Conservation (phyloP, 1,140 invertebrate species). For the Drosophila lacertosa region DNA sequence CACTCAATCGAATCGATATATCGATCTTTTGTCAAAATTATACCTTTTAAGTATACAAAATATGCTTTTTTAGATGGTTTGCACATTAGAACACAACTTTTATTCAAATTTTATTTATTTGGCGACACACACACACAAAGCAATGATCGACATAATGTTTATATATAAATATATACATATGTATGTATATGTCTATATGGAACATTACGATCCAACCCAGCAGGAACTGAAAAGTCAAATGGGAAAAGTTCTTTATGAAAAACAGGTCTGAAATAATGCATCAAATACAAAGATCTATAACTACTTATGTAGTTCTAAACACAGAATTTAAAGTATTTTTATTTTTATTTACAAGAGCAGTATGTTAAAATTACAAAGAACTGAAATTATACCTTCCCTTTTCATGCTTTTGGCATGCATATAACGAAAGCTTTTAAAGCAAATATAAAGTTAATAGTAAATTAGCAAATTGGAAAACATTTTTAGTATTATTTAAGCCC, state of each 20-base stretch:
- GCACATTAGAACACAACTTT: constrained; percentile 28
- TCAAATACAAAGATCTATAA: too few species aligned
- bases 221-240: constrained; percentile 15
- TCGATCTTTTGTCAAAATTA: constrained; percentile 49
- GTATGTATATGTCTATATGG: not conserved
- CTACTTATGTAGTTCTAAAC: too few species aligned
- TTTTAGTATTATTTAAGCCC: too few species aligned
- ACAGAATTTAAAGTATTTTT: too few species aligned
- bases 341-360: too few species aligned
- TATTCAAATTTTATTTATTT: constrained; percentile 33
- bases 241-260: too few species aligned
- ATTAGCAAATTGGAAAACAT: too few species aligned
- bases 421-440: not conserved
- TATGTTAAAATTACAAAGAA: too few species aligned
- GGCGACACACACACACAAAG: constrained; percentile 30
- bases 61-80: constrained; percentile 46
- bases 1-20: constrained; percentile 36
- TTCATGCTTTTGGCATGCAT: constrained; percentile 1
- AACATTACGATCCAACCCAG: constrained; percentile 11
- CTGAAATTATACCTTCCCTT: not conserved
- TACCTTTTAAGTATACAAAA: constrained; percentile 47
- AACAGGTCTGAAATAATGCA: too few species aligned
- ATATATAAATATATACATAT: constrained; percentile 10
- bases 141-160: constrained; percentile 2
- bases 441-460: too few species aligned